Base-by-base conservation (phyloP, 2,888 invertebrate genomes). In the Dasypogon diadema region DNA sequence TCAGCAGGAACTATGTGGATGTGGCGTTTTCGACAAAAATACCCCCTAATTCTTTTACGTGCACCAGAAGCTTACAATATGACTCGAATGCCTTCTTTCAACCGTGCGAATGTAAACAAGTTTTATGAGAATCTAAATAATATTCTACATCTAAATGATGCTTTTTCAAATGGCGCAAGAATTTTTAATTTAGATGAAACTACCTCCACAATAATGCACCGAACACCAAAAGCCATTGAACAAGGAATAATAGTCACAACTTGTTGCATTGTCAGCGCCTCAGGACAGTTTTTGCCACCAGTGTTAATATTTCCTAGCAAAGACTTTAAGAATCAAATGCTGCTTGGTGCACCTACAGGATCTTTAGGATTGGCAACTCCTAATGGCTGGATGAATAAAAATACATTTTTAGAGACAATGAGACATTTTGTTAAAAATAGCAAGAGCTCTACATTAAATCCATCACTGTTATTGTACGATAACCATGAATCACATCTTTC, bases 151-250 rank as follows among this genome's bases (percentile, higher is more conserved):
- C 3, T 30, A 30, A 3, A 5, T 3, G 30, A 30, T 8, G 3
- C 4, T 55, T 81, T 82, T 78, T 79, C 79, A 5, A 79, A 81
- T 79, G 81, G 81, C 22, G 81, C 80, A 4, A 79, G 82, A 65
- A 80, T 84, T 14, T 84, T 77, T 60, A 85, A 84, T 79, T 48
- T 82, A 30, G 83, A 83, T 76, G 83, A 84, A 79, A 84, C 83
- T 21, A 81, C 80, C 3, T 79, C 82, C 0, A 82, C 81, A 24
- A 85, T 82, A 3, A 83, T 83, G 0, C 82, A 83, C 76, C 82
- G 81, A 68, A 81, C 83, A 2, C 77, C 78, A 8, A 82, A 81
- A 78, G 80, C 84, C 3, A 30, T 3, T 30, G 48, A 10, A 83
- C 80, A 70, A 81, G 30, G 30, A 30, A 8, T 12, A 8, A 3